Conservation (phyloP, 2,113 vertebrate species). For the Colaptes auratus region DNA sequence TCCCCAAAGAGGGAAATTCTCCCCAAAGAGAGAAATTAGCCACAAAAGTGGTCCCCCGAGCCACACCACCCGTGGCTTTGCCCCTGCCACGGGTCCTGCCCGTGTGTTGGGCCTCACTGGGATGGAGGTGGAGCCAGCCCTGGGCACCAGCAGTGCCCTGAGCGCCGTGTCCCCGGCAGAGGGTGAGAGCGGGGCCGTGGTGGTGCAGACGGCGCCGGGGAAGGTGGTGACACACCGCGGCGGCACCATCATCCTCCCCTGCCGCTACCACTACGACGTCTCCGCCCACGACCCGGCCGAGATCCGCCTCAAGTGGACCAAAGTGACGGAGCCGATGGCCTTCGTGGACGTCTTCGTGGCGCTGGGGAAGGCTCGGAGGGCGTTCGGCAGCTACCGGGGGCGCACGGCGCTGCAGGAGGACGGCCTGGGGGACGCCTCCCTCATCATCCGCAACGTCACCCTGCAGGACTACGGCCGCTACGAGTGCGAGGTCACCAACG, state of each 20-base stretch:
- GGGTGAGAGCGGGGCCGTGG: slow-evolving; percentile 89
- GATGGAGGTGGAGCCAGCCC: not conserved
- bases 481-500: slow-evolving; percentile 94
- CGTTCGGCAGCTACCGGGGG: slow-evolving; percentile 85
- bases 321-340: slow-evolving; percentile 86
- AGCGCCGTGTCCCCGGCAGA: slow-evolving; percentile 66
- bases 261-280: slow-evolving; percentile 90
- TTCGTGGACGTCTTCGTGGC: slow-evolving; percentile 92
- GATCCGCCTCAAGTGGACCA: slow-evolving; percentile 96
- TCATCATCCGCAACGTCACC: slow-evolving; percentile 92
- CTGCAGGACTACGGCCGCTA: slow-evolving; percentile 95
- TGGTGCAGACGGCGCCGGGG: slow-evolving; percentile 93
- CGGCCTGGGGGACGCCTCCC: slow-evolving; percentile 85
- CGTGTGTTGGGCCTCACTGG: accelerated
- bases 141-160: not conserved
- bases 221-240: slow-evolving; percentile 93
- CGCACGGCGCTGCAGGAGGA: slow-evolving; percentile 87
- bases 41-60: no score
- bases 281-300: slow-evolving; percentile 79
- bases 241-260: slow-evolving; percentile 92
- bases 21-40: not conserved
- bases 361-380: slow-evolving; percentile 84
- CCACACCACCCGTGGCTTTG: accelerated
- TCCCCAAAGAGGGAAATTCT: not conserved
- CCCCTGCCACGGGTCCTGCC: not conserved